These are phyloP conservation scores for Archocentrus centrarchus DNA, from an alignment of 2,113 vertebrate species.

Conservation along the genomic window DNA sequence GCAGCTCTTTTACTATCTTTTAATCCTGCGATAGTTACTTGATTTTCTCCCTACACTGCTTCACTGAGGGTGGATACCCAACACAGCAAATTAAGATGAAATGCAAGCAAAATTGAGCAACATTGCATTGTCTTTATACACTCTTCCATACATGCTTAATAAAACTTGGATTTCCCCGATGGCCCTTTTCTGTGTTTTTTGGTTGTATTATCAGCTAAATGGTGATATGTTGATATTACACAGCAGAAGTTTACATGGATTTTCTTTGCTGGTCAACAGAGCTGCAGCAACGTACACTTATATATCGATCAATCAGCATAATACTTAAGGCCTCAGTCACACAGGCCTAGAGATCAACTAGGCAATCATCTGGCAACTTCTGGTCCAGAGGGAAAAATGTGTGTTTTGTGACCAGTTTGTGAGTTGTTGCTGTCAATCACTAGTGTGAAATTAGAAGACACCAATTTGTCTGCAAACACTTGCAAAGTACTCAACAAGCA, in stretches of 20 bases:
- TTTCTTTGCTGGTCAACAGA: neutral
- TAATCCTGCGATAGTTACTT: neutral
- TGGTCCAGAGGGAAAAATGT: neutral
- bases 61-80: neutral
- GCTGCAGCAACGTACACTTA: neutral
- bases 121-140: neutral
- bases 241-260: neutral
- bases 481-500: neutral
- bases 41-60: neutral
- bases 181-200: neutral
- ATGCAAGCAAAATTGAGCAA: neutral
- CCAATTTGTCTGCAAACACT: neutral
- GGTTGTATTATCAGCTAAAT: neutral
- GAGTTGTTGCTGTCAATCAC: accelerated
- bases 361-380: neutral
- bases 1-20: too few species aligned
- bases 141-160: too few species aligned
- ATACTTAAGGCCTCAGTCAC: neutral
- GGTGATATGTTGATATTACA: neutral
- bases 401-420: neutral
- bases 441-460: neutral
- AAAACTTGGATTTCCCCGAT: too few species aligned
- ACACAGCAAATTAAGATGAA: neutral
- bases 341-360: too few species aligned
- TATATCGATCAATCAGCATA: neutral